Base-by-base conservation (phyloP, 2,888 invertebrate genomes). In the Micropterix aruncella region DNA sequence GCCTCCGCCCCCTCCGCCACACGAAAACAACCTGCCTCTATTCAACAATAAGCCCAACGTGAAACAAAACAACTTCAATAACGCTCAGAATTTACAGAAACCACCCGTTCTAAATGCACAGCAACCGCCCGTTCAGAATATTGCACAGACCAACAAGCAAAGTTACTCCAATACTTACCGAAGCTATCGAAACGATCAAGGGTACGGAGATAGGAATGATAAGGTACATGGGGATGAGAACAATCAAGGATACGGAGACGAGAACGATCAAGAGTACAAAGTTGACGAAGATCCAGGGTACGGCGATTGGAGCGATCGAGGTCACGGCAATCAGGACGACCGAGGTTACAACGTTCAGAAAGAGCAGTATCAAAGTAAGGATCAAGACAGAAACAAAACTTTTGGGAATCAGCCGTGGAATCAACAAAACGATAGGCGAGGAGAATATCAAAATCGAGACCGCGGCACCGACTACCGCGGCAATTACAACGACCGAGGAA, bases 21-120 rank as follows among this genome's bases (percentile, higher is more conserved):
- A 66, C 48, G 68, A 70, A 49, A 68, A 66, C 52, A 62, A 69
- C 51, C 65, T 65, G 50, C 67, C 66, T 0, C 57, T 66, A 3
- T 67, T 57, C 16, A 36, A 18, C 15, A n/a, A 2, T 19, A 19
- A 19, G 38, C 37, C 12, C 19, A 38, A n/a, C n/a, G n/a, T n/a
- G n/a, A n/a, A n/a, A n/a, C n/a, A n/a, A n/a, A n/a, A n/a, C n/a
- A n/a, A n/a, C 12, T 38, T n/a, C 9, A 19, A 44, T 3, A 45
- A 47, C n/a, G n/a, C n/a, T n/a, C n/a, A 9, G 19, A n/a, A 19
- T 38, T 17, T 47, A 7, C n/a, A 27, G 15, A 36, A 44, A 14
- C 19, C 44, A 12, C 37, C 19, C 12, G 41, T 19, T 18, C 14
- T 19, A 16, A 40, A 44, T 15, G 18, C 14, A 36, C 40, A 36